These are phyloP conservation scores for Acanthis flammea DNA, from an alignment of 2,797 vertebrate genomes.

Conservation along the genomic window DNA sequence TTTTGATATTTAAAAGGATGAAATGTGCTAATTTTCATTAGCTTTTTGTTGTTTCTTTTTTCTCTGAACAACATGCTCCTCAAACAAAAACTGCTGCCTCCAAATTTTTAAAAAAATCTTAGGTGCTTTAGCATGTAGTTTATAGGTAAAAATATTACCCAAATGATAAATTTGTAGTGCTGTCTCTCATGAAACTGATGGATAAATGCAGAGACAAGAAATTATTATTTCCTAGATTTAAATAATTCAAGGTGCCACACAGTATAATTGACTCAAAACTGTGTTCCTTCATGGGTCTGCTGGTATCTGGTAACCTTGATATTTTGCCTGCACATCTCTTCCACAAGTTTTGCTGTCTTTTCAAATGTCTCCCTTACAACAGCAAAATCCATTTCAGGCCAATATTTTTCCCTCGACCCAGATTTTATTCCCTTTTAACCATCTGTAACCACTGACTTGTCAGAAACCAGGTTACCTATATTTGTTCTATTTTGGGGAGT, in stretches of 20 bases:
- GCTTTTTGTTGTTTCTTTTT: not conserved
- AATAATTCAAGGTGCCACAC: not conserved
- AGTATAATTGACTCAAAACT: not conserved
- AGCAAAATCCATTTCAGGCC: not conserved
- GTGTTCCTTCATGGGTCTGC: not conserved
- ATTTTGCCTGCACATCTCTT: not conserved
- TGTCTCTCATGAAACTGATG: not conserved
- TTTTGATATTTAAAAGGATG: not conserved
- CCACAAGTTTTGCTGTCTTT: not conserved
- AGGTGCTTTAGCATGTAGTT: not conserved
- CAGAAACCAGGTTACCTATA: conserved; percentile 27
- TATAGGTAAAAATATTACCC: not conserved
- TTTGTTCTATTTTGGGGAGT: not conserved
- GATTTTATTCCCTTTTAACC: not conserved
- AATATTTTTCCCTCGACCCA: not conserved
- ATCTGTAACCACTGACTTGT: not conserved
- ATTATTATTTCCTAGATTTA: not conserved
- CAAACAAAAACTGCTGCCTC: not conserved
- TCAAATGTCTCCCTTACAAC: not conserved
- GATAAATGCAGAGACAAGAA: not conserved
- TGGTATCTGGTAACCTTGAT: not conserved
- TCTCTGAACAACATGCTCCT: not conserved
- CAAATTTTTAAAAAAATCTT: not conserved
- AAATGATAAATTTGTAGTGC: not conserved
- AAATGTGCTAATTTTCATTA: not conserved